A percentile compares a stretch with the other conserved stretches of the same genome.
Conservation (phyloP, 2,888 invertebrate genomes). For the Luperina nickerlii region DNA sequence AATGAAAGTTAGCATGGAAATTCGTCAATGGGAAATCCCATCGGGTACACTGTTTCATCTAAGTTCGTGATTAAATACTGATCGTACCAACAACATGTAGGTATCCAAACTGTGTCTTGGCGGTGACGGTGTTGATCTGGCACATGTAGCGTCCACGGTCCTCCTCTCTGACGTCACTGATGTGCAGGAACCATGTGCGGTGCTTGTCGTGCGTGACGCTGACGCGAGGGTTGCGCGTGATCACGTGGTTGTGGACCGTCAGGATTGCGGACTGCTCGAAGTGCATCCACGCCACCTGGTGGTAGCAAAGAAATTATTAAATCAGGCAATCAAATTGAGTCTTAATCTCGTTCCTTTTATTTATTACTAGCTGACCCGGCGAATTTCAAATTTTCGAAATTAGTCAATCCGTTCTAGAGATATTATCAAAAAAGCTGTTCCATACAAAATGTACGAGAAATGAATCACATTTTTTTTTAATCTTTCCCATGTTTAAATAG, state of each 20-base stretch:
- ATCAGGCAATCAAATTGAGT: not conserved
- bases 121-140: conserved; percentile 97
- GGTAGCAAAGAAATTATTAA: conserved; percentile 57
- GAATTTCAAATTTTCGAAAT: no score
- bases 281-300: conserved; percentile 98
- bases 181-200: conserved; percentile 97
- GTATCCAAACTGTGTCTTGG: conserved; percentile 97
- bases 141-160: conserved; percentile 98
- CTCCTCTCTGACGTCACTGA: conserved; percentile 97
- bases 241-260: conserved; percentile 98
- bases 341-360: not conserved
- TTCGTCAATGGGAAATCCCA: not conserved
- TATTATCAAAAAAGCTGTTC: no score
- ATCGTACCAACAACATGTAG: conserved; percentile 91
- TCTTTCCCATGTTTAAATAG: no score
- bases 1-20: not conserved
- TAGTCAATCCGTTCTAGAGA: no score
- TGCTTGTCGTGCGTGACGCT: conserved; percentile 98
- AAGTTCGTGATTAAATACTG: not conserved
- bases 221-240: conserved; percentile 97
- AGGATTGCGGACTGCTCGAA: conserved; percentile 98
- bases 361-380: no score
- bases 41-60: not conserved
- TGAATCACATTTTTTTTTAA: no score
- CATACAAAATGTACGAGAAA: no score